A percentile compares a stretch with the other conserved stretches of the same genome.
Evolutionary conservation across 2,113 vertebrate genomes (phyloP).

Genomic region (Ivindomyrus marchei): DNA sequence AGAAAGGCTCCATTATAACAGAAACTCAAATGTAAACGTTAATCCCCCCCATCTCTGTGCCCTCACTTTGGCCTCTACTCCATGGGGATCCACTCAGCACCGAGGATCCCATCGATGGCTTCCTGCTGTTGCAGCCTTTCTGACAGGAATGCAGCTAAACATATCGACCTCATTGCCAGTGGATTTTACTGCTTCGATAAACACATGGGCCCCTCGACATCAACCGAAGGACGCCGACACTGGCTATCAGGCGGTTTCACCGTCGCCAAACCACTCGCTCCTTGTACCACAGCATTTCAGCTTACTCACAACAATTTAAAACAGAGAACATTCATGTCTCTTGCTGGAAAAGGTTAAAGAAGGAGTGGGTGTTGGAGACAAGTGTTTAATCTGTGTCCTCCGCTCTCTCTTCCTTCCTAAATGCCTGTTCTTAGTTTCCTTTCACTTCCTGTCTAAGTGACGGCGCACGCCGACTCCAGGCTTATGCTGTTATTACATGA

Average conservation of each 20-base stretch:
- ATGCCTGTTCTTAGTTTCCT: neutral
- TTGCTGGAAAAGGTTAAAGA: neutral
- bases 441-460: neutral
- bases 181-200: neutral
- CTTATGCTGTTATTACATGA: neutral
- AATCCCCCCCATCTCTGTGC: neutral
- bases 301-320: neutral
- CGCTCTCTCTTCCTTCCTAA: neutral
- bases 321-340: neutral
- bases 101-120: neutral
- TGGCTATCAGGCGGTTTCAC: too few species aligned
- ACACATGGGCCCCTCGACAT: neutral
- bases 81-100: neutral
- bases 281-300: neutral
- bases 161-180: neutral
- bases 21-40: neutral
- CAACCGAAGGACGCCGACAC: neutral
- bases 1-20: neutral
- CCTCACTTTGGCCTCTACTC: neutral
- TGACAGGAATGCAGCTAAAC: neutral
- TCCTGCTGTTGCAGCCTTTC: neutral
- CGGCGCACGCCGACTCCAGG: neutral
- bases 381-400: neutral
- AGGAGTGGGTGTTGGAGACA: neutral
- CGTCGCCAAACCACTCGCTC: neutral